Conservation (phyloP, 2,888 invertebrate species). For the Corythucha ciliata region DNA sequence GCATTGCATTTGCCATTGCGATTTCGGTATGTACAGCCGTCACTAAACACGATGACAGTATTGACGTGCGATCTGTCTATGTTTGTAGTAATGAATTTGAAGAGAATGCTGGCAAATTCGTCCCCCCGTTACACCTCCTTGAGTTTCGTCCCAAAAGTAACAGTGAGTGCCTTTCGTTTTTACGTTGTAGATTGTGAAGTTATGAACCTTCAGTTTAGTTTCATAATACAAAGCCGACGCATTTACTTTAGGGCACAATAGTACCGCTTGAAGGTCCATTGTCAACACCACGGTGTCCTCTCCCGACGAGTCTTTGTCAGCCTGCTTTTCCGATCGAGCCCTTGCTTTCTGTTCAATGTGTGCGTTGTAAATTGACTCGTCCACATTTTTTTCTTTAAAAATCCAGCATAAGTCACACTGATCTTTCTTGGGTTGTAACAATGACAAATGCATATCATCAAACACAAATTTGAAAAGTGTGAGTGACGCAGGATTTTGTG, state of each 20-base stretch:
- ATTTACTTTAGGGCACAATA: constrained; percentile 29
- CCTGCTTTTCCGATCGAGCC: constrained; percentile 26
- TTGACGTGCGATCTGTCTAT: not conserved
- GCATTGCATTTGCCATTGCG: constrained; percentile 36
- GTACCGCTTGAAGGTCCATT: too few relatives aligned
- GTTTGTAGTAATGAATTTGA: constrained; percentile 2
- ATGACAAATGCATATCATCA: not conserved
- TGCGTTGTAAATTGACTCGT: constrained; percentile 18
- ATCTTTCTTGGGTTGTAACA: constrained; percentile 27
- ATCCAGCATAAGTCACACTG: constrained; percentile 27
- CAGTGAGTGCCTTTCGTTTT: constrained; percentile 1
- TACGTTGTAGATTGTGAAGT: constrained; percentile 1
- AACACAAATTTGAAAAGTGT: too few relatives aligned
- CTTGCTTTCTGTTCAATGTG: constrained; percentile 24
- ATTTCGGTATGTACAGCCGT: constrained; percentile 37
- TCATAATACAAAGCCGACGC: constrained; percentile 31
- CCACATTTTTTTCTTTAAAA: constrained; percentile 22
- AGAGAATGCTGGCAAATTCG: not conserved
- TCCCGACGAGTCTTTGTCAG: too few relatives aligned
- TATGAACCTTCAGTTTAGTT: constrained; percentile 28
- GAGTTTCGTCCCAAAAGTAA: constrained; percentile 3
- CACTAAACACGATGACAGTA: constrained; percentile 26
- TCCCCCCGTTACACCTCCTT: constrained; percentile 1
- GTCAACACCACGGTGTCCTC: too few relatives aligned
- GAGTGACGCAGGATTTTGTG: too few relatives aligned